Evolutionary conservation across 2,797 vertebrate genomes (phyloP).

Genomic region (Microcaecilia unicolor): DNA sequence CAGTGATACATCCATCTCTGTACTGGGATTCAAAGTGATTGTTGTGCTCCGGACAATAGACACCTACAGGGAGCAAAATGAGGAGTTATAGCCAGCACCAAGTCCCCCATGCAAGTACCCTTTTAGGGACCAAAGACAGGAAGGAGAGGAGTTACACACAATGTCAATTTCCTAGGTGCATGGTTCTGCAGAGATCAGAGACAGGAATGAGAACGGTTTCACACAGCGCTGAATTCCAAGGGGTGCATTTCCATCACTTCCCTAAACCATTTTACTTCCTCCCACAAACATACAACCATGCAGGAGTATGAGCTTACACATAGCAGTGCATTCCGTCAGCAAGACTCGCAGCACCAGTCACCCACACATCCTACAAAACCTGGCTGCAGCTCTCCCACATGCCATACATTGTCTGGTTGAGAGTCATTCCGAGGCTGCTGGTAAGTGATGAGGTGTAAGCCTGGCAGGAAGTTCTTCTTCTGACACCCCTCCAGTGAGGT

Average conservation of each 20-base stretch:
- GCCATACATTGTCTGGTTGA: conserved; percentile 82
- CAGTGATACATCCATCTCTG: conserved; percentile 80
- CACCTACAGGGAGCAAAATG: conserved; percentile 49
- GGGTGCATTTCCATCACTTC: too few relatives aligned
- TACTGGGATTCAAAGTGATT: conserved; percentile 77
- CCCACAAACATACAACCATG: too few relatives aligned
- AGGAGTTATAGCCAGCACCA: background rate
- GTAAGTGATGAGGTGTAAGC: conserved; percentile 88
- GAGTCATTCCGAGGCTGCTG: conserved; percentile 86
- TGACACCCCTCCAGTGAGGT: conserved; percentile 78
- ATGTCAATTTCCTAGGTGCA: too few relatives aligned
- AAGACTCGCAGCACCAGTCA: background rate
- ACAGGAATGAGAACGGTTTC: too few relatives aligned
- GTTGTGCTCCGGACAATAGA: conserved; percentile 79
- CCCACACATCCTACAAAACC: background rate
- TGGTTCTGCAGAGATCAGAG: too few relatives aligned
- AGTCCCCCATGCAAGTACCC: background rate
- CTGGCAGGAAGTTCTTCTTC: conserved; percentile 83
- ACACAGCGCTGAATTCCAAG: too few relatives aligned
- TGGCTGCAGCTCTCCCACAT: background rate
- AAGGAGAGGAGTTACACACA: background rate
- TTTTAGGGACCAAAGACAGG: too few relatives aligned
- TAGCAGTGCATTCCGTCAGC: too few relatives aligned
- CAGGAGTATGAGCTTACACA: background rate
- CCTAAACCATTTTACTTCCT: too few relatives aligned